Evolutionary conservation across 2,888 invertebrate genomes (phyloP).

Genomic region (Trissonchulus sp.): DNA sequence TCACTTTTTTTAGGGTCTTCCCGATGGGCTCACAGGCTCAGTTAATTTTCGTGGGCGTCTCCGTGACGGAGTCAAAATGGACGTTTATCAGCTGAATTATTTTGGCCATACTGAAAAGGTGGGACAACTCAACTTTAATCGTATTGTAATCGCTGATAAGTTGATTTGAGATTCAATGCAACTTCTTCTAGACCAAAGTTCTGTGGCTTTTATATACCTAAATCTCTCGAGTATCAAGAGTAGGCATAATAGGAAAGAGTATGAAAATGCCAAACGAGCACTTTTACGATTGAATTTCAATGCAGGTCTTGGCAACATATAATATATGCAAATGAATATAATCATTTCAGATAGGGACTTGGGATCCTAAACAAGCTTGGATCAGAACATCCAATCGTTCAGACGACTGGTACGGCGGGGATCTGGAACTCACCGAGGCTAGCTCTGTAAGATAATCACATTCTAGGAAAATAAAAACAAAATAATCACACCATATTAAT

Average conservation of each 20-base stretch:
- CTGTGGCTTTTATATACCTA: too few relatives aligned
- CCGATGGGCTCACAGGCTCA: slow-evolving; percentile 19
- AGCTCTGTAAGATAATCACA: slow-evolving; percentile 4
- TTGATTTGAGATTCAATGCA: too few relatives aligned
- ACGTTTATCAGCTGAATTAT: slow-evolving; percentile 25
- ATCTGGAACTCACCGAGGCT: background rate
- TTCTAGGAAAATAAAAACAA: too few relatives aligned
- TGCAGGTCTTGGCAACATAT: background rate
- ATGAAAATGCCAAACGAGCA: too few relatives aligned
- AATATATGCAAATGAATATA: background rate
- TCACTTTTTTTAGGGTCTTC: slow-evolving; percentile 19
- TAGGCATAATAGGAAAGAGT: too few relatives aligned
- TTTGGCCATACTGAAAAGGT: slow-evolving; percentile 18
- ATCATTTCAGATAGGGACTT: slow-evolving; percentile 27
- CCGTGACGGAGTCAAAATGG: slow-evolving; percentile 21
- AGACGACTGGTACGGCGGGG: background rate
- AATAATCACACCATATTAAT: too few relatives aligned
- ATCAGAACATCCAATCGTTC: slow-evolving; percentile 1
- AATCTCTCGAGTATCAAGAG: too few relatives aligned
- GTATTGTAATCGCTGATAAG: too few relatives aligned
- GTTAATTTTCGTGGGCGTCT: background rate
- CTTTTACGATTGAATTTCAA: too few relatives aligned
- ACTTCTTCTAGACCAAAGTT: too few relatives aligned
- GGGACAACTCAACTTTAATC: too few relatives aligned
- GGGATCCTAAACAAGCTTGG: slow-evolving; percentile 3